phyloP scores from a whole-genome alignment of 2,888 invertebrate genomes.

The Litoditis marina region DNA sequence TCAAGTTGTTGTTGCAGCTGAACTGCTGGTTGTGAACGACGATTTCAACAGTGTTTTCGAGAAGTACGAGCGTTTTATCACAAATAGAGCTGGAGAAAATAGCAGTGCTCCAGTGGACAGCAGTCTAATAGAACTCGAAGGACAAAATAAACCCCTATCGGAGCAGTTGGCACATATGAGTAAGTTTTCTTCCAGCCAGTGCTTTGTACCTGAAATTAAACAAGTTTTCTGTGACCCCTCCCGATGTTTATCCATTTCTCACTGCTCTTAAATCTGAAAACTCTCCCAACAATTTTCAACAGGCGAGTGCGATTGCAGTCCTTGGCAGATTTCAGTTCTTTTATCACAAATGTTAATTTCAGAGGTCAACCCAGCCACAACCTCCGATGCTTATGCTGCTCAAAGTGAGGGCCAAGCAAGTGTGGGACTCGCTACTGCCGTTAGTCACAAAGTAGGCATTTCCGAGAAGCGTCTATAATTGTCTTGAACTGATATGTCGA shows the following conservation, averaged over 20 bases:
- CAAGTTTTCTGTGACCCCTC: too few relatives aligned
- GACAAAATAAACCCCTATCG: slow-evolving; percentile 16
- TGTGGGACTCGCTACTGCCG: slow-evolving; percentile 38
- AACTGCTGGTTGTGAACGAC: slow-evolving; percentile 88
- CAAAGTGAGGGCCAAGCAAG: slow-evolving; percentile 34
- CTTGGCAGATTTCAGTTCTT: background rate
- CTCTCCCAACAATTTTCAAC: background rate
- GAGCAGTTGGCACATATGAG: slow-evolving; percentile 12
- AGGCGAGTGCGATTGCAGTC: background rate
- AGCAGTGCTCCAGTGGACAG: background rate
- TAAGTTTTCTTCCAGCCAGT: too few relatives aligned
- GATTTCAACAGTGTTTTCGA: slow-evolving; percentile 91
- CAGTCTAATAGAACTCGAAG: slow-evolving; percentile 16
- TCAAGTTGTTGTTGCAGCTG: slow-evolving; percentile 69
- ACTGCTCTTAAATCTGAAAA: too few relatives aligned
- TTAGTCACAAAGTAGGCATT: slow-evolving; percentile 22
- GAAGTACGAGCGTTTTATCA: slow-evolving; percentile 68
- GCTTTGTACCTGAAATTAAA: too few relatives aligned
- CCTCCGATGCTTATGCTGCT: slow-evolving; percentile 37
- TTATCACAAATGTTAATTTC: background rate
- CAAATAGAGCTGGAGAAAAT: slow-evolving; percentile 27
- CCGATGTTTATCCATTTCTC: too few relatives aligned
- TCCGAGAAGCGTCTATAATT: too few relatives aligned
- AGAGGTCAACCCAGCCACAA: slow-evolving; percentile 38
- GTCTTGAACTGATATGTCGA: too few relatives aligned